These are phyloP conservation scores for Pionites leucogaster DNA, from an alignment of 2,113 vertebrate genomes.

Conservation along the genomic window DNA sequence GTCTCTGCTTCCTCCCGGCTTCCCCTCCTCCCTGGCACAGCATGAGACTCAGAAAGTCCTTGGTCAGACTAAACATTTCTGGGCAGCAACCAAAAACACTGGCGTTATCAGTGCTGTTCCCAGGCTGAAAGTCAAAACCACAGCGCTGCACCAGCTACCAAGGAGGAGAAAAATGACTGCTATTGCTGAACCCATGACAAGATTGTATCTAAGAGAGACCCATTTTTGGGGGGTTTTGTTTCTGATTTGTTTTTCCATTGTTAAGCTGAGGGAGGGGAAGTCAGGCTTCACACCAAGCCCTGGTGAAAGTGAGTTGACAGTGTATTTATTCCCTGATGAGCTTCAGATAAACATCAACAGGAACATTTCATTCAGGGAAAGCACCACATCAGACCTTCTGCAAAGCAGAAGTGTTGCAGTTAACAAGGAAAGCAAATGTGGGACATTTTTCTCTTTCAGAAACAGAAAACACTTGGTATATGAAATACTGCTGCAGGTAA, in stretches of 20 bases:
- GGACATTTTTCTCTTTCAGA: neutral
- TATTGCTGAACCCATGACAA: too few relatives aligned
- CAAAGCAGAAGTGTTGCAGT: neutral
- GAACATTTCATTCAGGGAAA: neutral
- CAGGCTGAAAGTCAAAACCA: too few relatives aligned
- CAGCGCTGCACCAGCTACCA: too few relatives aligned
- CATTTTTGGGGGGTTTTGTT: neutral
- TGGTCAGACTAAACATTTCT: too few relatives aligned
- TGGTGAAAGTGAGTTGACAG: neutral
- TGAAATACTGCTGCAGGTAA: neutral
- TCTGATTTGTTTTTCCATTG: neutral
- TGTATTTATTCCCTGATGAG: neutral
- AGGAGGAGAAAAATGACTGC: too few relatives aligned
- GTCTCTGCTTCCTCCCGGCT: too few relatives aligned
- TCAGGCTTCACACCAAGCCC: neutral
- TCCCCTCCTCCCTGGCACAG: too few relatives aligned
- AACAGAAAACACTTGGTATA: neutral
- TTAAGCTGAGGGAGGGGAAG: neutral
- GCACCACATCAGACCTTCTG: neutral
- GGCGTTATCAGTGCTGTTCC: too few relatives aligned
- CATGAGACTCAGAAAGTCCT: too few relatives aligned
- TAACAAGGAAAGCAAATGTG: neutral
- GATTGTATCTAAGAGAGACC: neutral
- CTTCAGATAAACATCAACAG: neutral
- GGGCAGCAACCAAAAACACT: too few relatives aligned